Conservation (phyloP, 2,113 vertebrate genomes). For the Clarias macrocephalus region DNA sequence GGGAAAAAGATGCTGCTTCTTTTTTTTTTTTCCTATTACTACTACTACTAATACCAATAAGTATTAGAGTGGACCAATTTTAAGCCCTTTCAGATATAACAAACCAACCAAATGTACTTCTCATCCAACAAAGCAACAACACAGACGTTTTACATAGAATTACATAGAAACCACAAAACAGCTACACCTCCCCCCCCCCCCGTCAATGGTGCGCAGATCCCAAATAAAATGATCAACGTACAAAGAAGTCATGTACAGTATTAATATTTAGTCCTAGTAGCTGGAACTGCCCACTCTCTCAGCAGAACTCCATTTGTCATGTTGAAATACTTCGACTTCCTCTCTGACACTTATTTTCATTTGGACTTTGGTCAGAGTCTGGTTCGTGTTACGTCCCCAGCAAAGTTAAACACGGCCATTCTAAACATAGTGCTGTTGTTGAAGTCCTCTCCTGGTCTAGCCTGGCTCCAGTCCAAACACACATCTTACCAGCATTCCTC, state of each 20-base stretch:
- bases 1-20: background rate
- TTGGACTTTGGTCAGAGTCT: slow-evolving; percentile 31
- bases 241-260: background rate
- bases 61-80: background rate
- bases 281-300: slow-evolving; percentile 12
- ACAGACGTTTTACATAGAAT: slow-evolving; percentile 11
- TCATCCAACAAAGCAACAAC: slow-evolving; percentile 12
- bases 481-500: slow-evolving; percentile 40
- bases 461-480: slow-evolving; percentile 45
- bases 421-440: slow-evolving; percentile 46
- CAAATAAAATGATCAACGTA: slow-evolving; percentile 10
- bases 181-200: background rate
- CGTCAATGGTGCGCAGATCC: background rate
- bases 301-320: slow-evolving; percentile 10
- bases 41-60: background rate
- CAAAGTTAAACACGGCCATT: slow-evolving; percentile 36
- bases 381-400: slow-evolving; percentile 41
- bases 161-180: background rate
- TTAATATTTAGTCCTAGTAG: slow-evolving; percentile 11
- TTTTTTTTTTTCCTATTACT: no score
- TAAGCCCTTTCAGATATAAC: background rate
- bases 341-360: slow-evolving; percentile 54
- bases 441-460: slow-evolving; percentile 37
- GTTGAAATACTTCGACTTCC: slow-evolving; percentile 31
- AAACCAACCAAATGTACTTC: slow-evolving; percentile 27